Conservation (phyloP, 2,797 vertebrate genomes). For the Fringilla coelebs region DNA sequence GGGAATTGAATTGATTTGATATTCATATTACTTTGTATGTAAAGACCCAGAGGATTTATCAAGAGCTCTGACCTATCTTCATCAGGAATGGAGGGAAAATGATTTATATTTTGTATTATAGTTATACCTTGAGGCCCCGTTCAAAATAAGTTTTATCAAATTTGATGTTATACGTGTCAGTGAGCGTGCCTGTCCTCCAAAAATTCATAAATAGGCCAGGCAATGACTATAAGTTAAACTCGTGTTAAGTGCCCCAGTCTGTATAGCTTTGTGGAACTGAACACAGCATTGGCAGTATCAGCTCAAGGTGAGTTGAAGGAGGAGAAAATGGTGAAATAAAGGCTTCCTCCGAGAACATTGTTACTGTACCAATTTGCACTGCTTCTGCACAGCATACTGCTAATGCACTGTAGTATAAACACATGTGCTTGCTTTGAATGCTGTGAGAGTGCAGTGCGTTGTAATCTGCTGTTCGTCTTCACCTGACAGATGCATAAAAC, state of each 20-base stretch:
- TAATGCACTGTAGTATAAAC: neutral
- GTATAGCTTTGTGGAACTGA: neutral
- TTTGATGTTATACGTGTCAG: neutral
- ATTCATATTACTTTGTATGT: neutral
- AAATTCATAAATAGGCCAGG: neutral
- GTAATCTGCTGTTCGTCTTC: neutral
- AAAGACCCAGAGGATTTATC: neutral
- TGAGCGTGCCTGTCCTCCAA: neutral
- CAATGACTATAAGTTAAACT: neutral
- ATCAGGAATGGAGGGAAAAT: neutral
- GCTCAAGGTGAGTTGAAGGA: neutral
- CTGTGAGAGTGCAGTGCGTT: neutral
- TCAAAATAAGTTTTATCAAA: neutral
- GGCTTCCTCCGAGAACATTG: neutral
- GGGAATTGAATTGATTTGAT: constrained; percentile 15
- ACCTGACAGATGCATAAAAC: neutral
- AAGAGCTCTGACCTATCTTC: neutral
- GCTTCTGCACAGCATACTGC: neutral
- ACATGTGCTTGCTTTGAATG: neutral
- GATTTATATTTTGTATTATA: neutral
- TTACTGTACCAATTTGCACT: neutral
- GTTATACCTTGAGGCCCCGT: constrained; percentile 10
- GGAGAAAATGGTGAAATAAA: neutral
- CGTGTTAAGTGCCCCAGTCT: neutral
- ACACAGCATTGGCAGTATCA: neutral